Percentiles rank a stretch among this genome's conserved stretches.
Conservation (phyloP, 2,888 invertebrate genomes). For the Itoplectis maculator region DNA sequence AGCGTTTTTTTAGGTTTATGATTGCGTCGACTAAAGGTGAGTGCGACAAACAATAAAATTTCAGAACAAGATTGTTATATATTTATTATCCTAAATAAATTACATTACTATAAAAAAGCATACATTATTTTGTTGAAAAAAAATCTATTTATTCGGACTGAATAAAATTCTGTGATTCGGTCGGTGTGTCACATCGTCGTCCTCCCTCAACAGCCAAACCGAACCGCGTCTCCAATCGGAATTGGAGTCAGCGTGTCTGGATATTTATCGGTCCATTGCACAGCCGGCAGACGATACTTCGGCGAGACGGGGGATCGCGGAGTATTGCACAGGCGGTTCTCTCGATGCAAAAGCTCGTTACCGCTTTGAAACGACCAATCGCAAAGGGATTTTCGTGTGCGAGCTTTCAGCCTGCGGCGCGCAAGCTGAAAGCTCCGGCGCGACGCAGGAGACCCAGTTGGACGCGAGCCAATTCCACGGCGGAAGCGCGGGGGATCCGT, state of each 20-base stretch:
- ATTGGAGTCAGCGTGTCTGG: not conserved
- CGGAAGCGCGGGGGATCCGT: constrained; percentile 56
- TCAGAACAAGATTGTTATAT: no score
- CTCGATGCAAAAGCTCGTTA: constrained; percentile 45
- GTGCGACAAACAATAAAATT: no score
- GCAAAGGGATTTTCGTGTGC: not conserved
- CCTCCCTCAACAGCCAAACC: not conserved
- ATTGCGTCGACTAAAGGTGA: no score
- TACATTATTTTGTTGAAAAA: no score
- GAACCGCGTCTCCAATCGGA: not conserved
- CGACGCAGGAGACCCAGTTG: constrained; percentile 62
- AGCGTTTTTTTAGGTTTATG: no score
- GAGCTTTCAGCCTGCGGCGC: constrained; percentile 35
- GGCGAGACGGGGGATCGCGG: not conserved
- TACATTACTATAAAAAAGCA: no score
- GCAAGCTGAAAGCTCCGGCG: no score
- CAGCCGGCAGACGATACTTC: not conserved
- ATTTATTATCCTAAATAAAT: no score
- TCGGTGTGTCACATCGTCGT: not conserved
- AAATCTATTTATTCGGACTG: no score
- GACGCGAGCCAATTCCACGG: constrained; percentile 63
- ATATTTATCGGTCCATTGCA: not conserved
- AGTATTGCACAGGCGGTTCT: not conserved
- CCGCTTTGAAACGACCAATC: constrained; percentile 36
- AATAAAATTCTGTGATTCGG: no score